Evolutionary conservation across 1,140 invertebrate genomes (phyloP).

Genomic region (Drosophila equinoxialis): DNA sequence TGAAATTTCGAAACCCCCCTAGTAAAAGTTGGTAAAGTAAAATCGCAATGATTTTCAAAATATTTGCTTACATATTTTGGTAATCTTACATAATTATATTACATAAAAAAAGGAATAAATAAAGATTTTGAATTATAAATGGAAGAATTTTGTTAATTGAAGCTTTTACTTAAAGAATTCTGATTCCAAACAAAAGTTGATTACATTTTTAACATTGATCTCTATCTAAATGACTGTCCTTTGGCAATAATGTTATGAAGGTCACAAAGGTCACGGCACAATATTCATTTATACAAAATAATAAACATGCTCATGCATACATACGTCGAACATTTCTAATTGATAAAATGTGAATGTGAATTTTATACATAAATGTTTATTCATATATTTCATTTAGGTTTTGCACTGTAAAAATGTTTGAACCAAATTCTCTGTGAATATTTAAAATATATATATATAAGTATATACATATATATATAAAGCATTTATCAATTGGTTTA

Average conservation of each 20-base stretch:
- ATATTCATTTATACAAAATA: background rate
- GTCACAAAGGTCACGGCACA: background rate
- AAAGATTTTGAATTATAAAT: too few relatives aligned
- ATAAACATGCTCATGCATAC: background rate
- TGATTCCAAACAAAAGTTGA: too few relatives aligned
- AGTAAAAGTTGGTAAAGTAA: too few relatives aligned
- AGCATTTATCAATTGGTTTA: slow-evolving; percentile 54
- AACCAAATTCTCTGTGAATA: slow-evolving; percentile 44
- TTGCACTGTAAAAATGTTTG: slow-evolving; percentile 26
- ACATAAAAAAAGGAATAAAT: too few relatives aligned
- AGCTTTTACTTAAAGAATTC: too few relatives aligned
- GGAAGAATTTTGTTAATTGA: too few relatives aligned
- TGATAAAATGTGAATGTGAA: slow-evolving; percentile 17
- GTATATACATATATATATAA: slow-evolving; percentile 51
- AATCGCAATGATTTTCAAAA: too few relatives aligned
- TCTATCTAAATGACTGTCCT: slow-evolving; percentile 1
- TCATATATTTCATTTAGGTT: background rate
- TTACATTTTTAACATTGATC: background rate
- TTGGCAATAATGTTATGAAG: background rate
- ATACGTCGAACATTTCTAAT: background rate
- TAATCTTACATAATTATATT: too few relatives aligned
- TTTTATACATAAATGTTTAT: slow-evolving; percentile 8
- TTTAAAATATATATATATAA: slow-evolving; percentile 47
- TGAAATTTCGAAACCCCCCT: too few relatives aligned
- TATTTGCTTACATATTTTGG: too few relatives aligned